Conservation (phyloP, 2,888 invertebrate species). For the Microctonus hyperodae region DNA sequence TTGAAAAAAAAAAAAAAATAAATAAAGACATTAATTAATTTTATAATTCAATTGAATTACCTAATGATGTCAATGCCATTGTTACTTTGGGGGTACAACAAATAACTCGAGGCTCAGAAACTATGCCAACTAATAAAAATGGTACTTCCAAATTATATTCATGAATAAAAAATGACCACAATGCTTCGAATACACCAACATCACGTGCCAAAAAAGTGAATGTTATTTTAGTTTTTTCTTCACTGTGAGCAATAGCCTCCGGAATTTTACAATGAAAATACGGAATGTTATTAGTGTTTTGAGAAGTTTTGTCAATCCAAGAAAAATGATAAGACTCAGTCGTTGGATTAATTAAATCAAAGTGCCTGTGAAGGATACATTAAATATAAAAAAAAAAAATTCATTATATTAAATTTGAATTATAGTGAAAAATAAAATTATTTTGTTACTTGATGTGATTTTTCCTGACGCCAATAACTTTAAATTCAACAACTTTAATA, state of each 20-base stretch:
- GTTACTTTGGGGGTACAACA: conserved; percentile 69
- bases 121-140: conserved; percentile 71
- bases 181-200: conserved; percentile 72
- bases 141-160: conserved; percentile 66
- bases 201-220: conserved; percentile 72
- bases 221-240: conserved; percentile 68
- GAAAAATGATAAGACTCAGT: conserved; percentile 68
- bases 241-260: conserved; percentile 69
- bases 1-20: neutral
- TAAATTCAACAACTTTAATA: conserved; percentile 71
- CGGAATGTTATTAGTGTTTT: conserved; percentile 58
- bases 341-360: conserved; percentile 74
- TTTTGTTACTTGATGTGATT: conserved; percentile 64
- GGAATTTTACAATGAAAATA: conserved; percentile 68
- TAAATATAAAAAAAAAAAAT: neutral
- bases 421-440: neutral
- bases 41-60: conserved; percentile 49
- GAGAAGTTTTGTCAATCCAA: conserved; percentile 66
- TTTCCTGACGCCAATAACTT: conserved; percentile 70
- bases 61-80: conserved; percentile 70
- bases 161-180: conserved; percentile 72
- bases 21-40: neutral
- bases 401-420: conserved; percentile 10
- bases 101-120: conserved; percentile 70
- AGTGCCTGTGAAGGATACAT: conserved; percentile 62